Conservation (phyloP, 2,888 invertebrate species). For the Resseliella maxima region DNA sequence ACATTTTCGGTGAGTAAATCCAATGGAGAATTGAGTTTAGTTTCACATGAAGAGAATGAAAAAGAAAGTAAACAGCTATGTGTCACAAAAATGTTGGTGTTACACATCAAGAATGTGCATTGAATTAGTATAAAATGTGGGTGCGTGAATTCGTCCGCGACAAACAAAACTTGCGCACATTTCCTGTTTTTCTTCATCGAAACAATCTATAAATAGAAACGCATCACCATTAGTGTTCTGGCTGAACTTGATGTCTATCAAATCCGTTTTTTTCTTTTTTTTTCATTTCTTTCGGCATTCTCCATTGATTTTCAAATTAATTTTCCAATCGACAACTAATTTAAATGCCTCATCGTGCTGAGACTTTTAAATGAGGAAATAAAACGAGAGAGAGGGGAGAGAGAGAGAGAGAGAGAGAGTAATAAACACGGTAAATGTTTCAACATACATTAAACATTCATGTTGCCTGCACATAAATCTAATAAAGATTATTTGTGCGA, state of each 20-base stretch:
- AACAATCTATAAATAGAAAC: slow-evolving; percentile 24
- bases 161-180: slow-evolving; percentile 33
- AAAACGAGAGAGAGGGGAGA: too few relatives aligned
- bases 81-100: background rate
- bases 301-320: background rate
- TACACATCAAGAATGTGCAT: background rate
- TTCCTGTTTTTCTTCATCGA: background rate
- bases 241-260: background rate
- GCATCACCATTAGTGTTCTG: background rate
- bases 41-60: background rate
- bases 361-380: background rate
- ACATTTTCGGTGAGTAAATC: background rate
- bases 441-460: background rate
- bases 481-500: slow-evolving; percentile 23
- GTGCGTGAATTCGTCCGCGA: background rate
- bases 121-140: background rate
- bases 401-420: too few relatives aligned
- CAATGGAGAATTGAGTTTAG: background rate
- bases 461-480: slow-evolving; percentile 14
- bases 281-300: background rate
- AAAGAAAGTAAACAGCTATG: background rate
- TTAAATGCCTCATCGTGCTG: background rate
- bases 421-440: background rate
- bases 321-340: background rate
- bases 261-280: background rate